Percentiles rank a stretch among this genome's conserved stretches.
phyloP scores from a whole-genome alignment of 2,797 vertebrate genomes.

The Balearica regulorum region DNA sequence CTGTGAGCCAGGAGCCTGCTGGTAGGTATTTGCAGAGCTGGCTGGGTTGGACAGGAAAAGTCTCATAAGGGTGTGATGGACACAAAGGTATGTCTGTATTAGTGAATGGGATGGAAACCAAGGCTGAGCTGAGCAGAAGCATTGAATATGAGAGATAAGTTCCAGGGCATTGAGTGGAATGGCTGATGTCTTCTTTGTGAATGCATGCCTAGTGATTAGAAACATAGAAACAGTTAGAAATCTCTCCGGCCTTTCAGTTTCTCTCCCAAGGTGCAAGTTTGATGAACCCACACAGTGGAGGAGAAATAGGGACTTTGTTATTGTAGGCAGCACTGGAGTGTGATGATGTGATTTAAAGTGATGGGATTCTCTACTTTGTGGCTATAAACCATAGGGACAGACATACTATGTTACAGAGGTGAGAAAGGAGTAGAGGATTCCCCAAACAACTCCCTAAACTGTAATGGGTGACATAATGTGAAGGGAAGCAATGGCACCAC shows the following conservation, averaged over 20 bases:
- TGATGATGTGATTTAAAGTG: background rate
- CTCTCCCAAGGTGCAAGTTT: background rate
- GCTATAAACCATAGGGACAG: background rate
- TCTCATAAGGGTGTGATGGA: background rate
- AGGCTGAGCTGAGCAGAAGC: background rate
- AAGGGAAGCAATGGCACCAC: background rate
- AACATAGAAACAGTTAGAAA: background rate
- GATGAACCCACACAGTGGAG: background rate
- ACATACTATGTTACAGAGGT: background rate
- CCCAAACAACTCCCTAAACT: background rate
- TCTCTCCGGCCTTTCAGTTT: background rate
- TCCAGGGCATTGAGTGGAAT: background rate
- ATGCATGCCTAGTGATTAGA: background rate
- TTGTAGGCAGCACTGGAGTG: background rate
- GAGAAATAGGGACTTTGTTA: background rate
- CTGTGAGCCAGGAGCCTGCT: background rate
- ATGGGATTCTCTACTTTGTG: background rate
- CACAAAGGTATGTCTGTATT: background rate
- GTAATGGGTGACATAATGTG: background rate
- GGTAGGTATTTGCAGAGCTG: background rate
- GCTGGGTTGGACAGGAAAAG: background rate
- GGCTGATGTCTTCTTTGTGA: background rate
- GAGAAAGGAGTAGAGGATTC: background rate
- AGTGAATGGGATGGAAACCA: background rate
- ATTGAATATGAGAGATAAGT: background rate